Percentiles rank a stretch among this genome's conserved stretches.
Evolutionary conservation across 2,113 vertebrate species (phyloP).

Genomic region (Gymnorhina tibicen): DNA sequence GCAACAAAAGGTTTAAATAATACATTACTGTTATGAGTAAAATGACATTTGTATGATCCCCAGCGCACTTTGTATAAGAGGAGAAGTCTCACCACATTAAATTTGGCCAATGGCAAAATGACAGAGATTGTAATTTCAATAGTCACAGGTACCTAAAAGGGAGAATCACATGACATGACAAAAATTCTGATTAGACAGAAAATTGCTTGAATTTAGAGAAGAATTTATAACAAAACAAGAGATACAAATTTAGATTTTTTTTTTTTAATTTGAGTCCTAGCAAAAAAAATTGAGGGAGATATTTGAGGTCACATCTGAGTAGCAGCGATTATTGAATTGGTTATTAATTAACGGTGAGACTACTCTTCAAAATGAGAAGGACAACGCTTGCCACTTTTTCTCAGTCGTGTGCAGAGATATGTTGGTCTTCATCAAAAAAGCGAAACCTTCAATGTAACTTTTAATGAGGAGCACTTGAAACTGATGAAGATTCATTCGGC

Average conservation of each 20-base stretch:
- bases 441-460: background rate
- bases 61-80: background rate
- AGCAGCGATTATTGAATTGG: background rate
- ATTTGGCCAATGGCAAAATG: background rate
- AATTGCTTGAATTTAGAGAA: background rate
- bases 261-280: background rate
- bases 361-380: background rate
- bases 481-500: background rate
- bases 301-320: slow-evolving; percentile 23
- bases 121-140: background rate
- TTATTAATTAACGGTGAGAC: background rate
- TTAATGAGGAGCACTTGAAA: background rate
- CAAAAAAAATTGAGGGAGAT: slow-evolving; percentile 30
- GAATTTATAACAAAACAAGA: background rate
- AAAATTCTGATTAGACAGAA: background rate
- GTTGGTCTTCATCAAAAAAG: background rate
- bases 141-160: background rate
- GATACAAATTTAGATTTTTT: background rate
- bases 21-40: background rate
- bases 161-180: background rate
- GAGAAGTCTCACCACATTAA: background rate
- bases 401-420: background rate
- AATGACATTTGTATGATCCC: background rate
- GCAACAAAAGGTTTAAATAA: background rate
- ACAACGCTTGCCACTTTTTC: background rate